Percentiles rank a stretch among this genome's conserved stretches.
Evolutionary conservation across 2,797 vertebrate genomes (phyloP).

Genomic region (Onychomys leucogaster): DNA sequence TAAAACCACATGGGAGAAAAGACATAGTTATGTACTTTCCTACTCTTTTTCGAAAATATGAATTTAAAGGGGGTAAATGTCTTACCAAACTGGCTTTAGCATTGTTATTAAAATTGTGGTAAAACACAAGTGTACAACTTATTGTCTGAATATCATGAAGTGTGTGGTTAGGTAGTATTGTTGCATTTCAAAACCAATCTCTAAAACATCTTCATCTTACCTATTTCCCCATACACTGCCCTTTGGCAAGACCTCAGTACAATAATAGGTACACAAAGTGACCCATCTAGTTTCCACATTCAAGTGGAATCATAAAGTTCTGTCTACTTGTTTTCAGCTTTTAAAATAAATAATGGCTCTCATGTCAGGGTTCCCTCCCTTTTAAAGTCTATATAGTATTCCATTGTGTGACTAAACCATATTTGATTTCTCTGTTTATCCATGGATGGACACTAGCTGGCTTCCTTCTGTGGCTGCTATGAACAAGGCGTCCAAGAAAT

Average conservation of each 20-base stretch:
- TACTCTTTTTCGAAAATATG: neutral
- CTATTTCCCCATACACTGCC: neutral
- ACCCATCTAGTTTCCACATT: neutral
- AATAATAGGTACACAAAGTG: neutral
- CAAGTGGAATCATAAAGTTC: neutral
- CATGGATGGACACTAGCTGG: neutral
- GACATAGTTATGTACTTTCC: neutral
- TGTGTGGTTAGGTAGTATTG: neutral
- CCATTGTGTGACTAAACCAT: too few species aligned
- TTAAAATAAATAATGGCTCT: neutral
- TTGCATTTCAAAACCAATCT: neutral
- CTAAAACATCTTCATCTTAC: neutral
- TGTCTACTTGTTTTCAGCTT: neutral
- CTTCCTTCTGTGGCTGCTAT: neutral
- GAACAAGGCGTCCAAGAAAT: too few species aligned
- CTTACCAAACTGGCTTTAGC: neutral
- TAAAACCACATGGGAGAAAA: neutral
- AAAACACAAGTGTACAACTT: neutral
- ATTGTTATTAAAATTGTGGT: neutral
- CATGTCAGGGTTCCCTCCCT: neutral
- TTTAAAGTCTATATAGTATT: neutral
- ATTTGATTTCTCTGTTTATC: neutral
- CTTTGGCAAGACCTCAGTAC: neutral
- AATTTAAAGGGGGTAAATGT: neutral
- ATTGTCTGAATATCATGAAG: neutral